These are phyloP conservation scores for Hydroisotoma schaefferi DNA, from an alignment of 2,888 invertebrate species.

Conservation along the genomic window DNA sequence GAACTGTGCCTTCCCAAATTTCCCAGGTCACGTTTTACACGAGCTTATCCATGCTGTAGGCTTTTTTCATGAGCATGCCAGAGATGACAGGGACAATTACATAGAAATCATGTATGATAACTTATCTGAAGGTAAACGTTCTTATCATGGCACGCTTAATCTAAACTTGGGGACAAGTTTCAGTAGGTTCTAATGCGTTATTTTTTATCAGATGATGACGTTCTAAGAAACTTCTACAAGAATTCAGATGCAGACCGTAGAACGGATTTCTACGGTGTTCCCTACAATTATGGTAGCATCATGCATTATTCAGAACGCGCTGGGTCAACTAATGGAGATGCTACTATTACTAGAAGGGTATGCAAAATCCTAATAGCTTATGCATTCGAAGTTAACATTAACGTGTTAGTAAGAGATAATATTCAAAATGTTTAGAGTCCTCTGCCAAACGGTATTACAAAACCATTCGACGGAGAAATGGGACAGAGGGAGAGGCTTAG, in stretches of 20 bases:
- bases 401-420: neutral
- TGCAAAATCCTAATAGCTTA: neutral
- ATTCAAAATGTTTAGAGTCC: slow-evolving; percentile 13
- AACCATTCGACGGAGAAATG: slow-evolving; percentile 40
- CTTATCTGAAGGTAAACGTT: slow-evolving; percentile 32
- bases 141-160: too few relatives aligned
- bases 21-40: slow-evolving; percentile 41
- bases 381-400: neutral
- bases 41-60: slow-evolving; percentile 43
- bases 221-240: slow-evolving; percentile 38
- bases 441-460: slow-evolving; percentile 20
- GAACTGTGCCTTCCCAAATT: slow-evolving; percentile 38
- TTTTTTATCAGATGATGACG: slow-evolving; percentile 30
- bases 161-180: neutral
- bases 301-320: slow-evolving; percentile 42
- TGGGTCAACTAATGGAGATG: slow-evolving; percentile 35
- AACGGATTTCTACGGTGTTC: slow-evolving; percentile 37
- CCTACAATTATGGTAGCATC: slow-evolving; percentile 42
- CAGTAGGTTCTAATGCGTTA: neutral
- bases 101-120: slow-evolving; percentile 41
- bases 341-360: slow-evolving; percentile 36
- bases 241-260: slow-evolving; percentile 36
- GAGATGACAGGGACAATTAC: slow-evolving; percentile 40
- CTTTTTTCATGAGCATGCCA: slow-evolving; percentile 44
- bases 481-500: slow-evolving; percentile 41